Evolutionary conservation across 2,797 vertebrate species (phyloP).

Genomic region (Dryobates pubescens): DNA sequence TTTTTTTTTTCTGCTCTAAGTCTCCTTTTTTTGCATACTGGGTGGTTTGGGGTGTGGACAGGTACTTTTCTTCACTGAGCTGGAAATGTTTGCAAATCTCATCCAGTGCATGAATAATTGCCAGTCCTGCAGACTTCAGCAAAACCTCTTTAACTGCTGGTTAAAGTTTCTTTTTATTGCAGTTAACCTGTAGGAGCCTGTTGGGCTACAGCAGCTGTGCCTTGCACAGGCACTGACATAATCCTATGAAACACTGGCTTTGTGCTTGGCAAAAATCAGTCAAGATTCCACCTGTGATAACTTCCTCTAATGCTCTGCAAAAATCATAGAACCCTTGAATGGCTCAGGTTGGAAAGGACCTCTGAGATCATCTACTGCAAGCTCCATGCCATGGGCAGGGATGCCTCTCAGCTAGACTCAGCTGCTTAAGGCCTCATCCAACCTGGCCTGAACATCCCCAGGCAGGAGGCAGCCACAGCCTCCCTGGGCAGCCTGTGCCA

Average conservation of each 20-base stretch:
- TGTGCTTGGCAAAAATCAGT: background rate
- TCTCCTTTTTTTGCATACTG: background rate
- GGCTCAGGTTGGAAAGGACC: too few relatives aligned
- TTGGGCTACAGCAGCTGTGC: background rate
- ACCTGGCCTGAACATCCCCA: too few relatives aligned
- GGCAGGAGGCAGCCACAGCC: too few relatives aligned
- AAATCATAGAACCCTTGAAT: too few relatives aligned
- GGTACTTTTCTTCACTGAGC: background rate
- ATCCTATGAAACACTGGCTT: accelerated
- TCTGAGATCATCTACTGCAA: too few relatives aligned
- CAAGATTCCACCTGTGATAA: background rate
- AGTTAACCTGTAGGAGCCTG: background rate
- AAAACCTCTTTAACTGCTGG: background rate
- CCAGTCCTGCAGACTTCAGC: conserved; percentile 3
- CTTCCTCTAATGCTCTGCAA: background rate
- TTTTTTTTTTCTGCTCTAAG: background rate
- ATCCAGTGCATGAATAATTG: background rate
- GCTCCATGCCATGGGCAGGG: too few relatives aligned
- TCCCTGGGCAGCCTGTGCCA: too few relatives aligned
- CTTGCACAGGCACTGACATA: background rate
- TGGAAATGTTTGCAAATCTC: conserved; percentile 15
- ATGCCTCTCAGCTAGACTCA: too few relatives aligned
- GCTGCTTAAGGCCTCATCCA: too few relatives aligned
- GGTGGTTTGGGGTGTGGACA: background rate
- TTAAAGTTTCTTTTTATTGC: conserved; percentile 13